Percentiles rank a stretch among this genome's conserved stretches.
These are phyloP conservation scores for Mythimna impura DNA, from an alignment of 2,888 invertebrate genomes.

Conservation along the genomic window DNA sequence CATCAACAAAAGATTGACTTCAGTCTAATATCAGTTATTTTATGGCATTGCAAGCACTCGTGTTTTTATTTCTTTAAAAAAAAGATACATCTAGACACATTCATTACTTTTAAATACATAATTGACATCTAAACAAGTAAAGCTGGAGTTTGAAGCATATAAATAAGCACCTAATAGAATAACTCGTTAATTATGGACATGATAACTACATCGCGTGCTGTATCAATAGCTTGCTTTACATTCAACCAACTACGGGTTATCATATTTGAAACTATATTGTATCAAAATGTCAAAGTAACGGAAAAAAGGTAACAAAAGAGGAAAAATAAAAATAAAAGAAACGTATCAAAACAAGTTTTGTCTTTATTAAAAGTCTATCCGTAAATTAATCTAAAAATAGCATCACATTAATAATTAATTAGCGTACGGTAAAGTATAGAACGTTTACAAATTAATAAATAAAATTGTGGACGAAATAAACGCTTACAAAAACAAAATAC, in stretches of 20 bases:
- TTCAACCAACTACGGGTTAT: slow-evolving; percentile 7
- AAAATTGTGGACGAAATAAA: slow-evolving; percentile 73
- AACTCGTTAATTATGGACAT: slow-evolving; percentile 18
- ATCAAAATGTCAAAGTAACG: slow-evolving; percentile 8
- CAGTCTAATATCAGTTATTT: slow-evolving; percentile 52
- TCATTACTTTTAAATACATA: slow-evolving; percentile 43
- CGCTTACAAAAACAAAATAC: slow-evolving; percentile 64
- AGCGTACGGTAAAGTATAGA: slow-evolving; percentile 79
- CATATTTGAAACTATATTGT: slow-evolving; percentile 22
- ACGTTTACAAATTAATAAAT: slow-evolving; percentile 72
- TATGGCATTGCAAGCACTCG: slow-evolving; percentile 46
- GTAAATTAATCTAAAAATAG: slow-evolving; percentile 88
- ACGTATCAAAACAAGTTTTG: slow-evolving; percentile 81
- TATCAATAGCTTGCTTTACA: slow-evolving; percentile 17
- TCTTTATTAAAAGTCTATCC: slow-evolving; percentile 87
- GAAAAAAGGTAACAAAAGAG: slow-evolving; percentile 58
- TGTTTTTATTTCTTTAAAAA: neutral
- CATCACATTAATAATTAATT: slow-evolving; percentile 83
- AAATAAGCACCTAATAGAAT: slow-evolving; percentile 16
- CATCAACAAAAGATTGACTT: slow-evolving; percentile 41
- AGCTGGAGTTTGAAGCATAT: slow-evolving; percentile 19
- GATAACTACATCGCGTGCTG: slow-evolving; percentile 28
- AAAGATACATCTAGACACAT: slow-evolving; percentile 10
- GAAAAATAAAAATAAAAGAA: slow-evolving; percentile 77
- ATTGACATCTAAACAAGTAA: slow-evolving; percentile 54